phyloP scores from a whole-genome alignment of 2,888 invertebrate species.

The Phengaris arion region DNA sequence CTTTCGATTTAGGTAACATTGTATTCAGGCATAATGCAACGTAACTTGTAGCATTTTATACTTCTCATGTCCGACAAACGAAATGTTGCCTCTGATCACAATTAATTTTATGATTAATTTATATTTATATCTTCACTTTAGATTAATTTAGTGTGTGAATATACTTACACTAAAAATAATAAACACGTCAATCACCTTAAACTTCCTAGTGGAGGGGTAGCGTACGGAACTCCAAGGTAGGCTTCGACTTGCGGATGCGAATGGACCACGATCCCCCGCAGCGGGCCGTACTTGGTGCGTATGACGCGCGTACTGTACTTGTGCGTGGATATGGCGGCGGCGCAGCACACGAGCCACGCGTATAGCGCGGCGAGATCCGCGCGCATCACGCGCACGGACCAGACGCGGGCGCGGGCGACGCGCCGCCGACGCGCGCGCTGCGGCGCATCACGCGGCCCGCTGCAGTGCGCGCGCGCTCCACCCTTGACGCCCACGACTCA shows the following conservation, averaged over 20 bases:
- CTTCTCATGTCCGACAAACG: too few relatives aligned
- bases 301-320: slow-evolving; percentile 91
- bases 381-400: slow-evolving; percentile 71
- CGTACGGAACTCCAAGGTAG: slow-evolving; percentile 96
- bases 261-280: slow-evolving; percentile 91
- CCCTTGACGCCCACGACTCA: slow-evolving; percentile 54
- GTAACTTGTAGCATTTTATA: too few relatives aligned
- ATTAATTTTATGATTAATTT: too few relatives aligned
- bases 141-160: too few relatives aligned
- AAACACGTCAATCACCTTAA: slow-evolving; percentile 80
- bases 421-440: slow-evolving; percentile 56
- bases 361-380: slow-evolving; percentile 75
- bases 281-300: slow-evolving; percentile 92
- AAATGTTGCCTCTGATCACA: too few relatives aligned
- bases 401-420: slow-evolving; percentile 51
- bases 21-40: too few relatives aligned
- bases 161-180: neutral
- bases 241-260: slow-evolving; percentile 92
- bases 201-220: slow-evolving; percentile 93
- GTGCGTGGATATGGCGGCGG: slow-evolving; percentile 81
- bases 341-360: slow-evolving; percentile 79
- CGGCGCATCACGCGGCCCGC: slow-evolving; percentile 60
- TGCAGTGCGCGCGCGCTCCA: slow-evolving; percentile 51
- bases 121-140: too few relatives aligned
- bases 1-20: neutral